Percentiles rank a stretch among this genome's conserved stretches.
phyloP scores from a whole-genome alignment of 2,113 vertebrate genomes.

The Lamprotornis superbus region DNA sequence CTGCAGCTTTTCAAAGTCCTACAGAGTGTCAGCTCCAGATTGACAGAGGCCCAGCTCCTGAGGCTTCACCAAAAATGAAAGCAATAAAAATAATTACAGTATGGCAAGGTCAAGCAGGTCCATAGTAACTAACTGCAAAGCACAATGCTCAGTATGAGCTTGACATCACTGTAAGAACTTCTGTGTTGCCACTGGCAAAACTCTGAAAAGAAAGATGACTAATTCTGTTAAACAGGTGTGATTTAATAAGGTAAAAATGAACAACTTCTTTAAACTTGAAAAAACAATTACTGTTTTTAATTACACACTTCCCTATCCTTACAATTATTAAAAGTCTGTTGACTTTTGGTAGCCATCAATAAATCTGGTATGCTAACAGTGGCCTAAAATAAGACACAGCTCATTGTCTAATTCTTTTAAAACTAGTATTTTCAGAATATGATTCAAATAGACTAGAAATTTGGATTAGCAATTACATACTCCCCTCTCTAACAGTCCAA shows the following conservation, averaged over 20 bases:
- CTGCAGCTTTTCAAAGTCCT: background rate
- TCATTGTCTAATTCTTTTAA: background rate
- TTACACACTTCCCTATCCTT: background rate
- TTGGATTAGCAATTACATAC: background rate
- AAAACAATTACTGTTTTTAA: background rate
- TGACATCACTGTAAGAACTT: background rate
- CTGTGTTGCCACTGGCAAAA: background rate
- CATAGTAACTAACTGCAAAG: background rate
- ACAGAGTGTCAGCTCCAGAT: background rate
- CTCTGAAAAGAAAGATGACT: background rate
- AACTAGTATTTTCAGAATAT: background rate
- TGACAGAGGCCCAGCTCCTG: background rate
- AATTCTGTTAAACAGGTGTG: background rate
- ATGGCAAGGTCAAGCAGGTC: background rate
- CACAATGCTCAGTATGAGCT: background rate
- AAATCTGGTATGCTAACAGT: background rate
- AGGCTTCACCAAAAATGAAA: background rate
- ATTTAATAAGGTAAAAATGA: background rate
- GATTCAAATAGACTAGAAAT: background rate
- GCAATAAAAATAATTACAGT: background rate
- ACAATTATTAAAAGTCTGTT: background rate
- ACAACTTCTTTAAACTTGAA: background rate
- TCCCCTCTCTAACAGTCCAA: background rate
- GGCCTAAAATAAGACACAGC: background rate
- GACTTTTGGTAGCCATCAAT: background rate